phyloP scores from a whole-genome alignment of 2,888 invertebrate species.

The Xanthorhoe spadicearia region DNA sequence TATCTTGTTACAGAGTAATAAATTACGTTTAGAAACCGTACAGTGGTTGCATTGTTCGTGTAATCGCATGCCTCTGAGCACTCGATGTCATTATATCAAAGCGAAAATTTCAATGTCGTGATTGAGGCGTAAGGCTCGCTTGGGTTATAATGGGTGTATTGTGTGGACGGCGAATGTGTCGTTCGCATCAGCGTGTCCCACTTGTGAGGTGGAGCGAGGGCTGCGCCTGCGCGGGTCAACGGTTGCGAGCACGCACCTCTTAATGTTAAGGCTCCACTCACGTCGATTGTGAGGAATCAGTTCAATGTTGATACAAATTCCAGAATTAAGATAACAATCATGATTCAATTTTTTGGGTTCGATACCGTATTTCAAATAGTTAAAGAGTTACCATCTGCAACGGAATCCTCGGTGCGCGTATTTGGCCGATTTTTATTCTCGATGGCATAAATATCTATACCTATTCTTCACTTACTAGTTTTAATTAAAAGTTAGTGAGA shows the following conservation, averaged over 20 bases:
- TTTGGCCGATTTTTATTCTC: too few relatives aligned
- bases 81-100: conserved; percentile 71
- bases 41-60: conserved; percentile 61
- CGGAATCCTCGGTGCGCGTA: too few relatives aligned
- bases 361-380: too few relatives aligned
- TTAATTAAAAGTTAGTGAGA: too few relatives aligned
- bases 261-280: conserved; percentile 71
- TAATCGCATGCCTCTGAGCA: conserved; percentile 58
- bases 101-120: conserved; percentile 69
- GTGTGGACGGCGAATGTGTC: conserved; percentile 67
- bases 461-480: too few relatives aligned
- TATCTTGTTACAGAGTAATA: conserved; percentile 41
- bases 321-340: conserved; percentile 1
- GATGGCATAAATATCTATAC: too few relatives aligned
- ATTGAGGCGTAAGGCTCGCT: conserved; percentile 62
- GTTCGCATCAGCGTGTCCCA: conserved; percentile 52
- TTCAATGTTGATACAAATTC: conserved; percentile 34
- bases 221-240: conserved; percentile 61
- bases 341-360: too few relatives aligned
- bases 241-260: conserved; percentile 62
- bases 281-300: conserved; percentile 46
- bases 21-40: conserved; percentile 52
- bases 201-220: conserved; percentile 62
- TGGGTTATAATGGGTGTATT: conserved; percentile 71
- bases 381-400: too few relatives aligned